Percentiles rank a stretch among this genome's conserved stretches.
Evolutionary conservation across 2,113 vertebrate species (phyloP).

Genomic region (Bubo scandiacus): DNA sequence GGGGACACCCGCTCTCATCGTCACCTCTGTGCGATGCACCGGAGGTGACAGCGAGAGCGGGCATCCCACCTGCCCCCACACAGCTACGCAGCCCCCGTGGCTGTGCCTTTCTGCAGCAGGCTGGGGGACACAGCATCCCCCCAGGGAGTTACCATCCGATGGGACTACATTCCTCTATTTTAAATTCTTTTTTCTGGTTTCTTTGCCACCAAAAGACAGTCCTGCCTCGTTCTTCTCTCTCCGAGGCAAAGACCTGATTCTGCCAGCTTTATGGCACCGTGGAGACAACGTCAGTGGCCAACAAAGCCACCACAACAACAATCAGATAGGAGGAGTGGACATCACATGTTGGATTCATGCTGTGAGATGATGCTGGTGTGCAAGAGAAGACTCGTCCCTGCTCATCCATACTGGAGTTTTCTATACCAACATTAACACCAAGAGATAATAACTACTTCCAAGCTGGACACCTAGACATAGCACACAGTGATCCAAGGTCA

Average conservation of each 20-base stretch:
- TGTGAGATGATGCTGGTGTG: not conserved
- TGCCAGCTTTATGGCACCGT: not conserved
- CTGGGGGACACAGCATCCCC: not conserved
- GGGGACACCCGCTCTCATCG: not conserved
- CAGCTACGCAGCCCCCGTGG: not conserved
- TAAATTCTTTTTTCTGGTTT: not conserved
- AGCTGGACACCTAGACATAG: not conserved
- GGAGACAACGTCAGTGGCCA: not conserved
- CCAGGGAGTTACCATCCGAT: not conserved
- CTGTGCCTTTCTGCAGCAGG: not conserved
- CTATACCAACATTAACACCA: fast-evolving
- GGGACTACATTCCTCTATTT: not conserved
- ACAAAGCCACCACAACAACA: not conserved
- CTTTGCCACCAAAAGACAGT: not conserved
- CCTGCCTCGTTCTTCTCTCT: not conserved
- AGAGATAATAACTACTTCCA: not conserved
- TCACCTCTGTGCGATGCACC: not conserved
- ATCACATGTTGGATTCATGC: fast-evolving
- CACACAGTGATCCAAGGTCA: not conserved
- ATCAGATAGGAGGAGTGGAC: not conserved
- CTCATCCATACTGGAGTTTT: not conserved
- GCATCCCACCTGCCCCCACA: not conserved
- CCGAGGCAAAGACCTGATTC: not conserved
- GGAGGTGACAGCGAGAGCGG: fast-evolving
- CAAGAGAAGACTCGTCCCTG: not conserved